These are phyloP conservation scores for Sebastes diploproa DNA, from an alignment of 2,797 vertebrate genomes.

Conservation along the genomic window DNA sequence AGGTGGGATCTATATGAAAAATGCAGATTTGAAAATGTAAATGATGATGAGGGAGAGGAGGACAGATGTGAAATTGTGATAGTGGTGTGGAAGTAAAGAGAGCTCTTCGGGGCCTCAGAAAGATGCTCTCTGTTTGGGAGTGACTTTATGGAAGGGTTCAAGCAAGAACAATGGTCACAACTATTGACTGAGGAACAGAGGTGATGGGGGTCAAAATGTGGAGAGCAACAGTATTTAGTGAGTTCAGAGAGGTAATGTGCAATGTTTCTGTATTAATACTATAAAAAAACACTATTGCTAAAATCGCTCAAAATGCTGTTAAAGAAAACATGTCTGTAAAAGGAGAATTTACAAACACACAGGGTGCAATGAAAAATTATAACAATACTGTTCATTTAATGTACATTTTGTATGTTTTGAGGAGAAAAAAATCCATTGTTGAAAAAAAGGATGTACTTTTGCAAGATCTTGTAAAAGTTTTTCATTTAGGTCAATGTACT, in stretches of 20 bases:
- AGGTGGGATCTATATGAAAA: constrained; percentile 85
- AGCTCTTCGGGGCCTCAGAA: constrained; percentile 22
- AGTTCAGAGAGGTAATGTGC: neutral
- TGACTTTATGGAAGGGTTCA: neutral
- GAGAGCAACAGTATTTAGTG: neutral
- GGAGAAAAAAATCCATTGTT: no score
- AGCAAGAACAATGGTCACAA: neutral
- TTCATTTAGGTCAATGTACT: no score
- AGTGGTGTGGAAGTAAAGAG: constrained; percentile 42
- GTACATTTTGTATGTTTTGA: no score
- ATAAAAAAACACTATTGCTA: neutral
- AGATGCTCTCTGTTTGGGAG: neutral
- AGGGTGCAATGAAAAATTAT: no score
- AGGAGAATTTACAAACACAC: neutral
- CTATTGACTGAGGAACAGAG: neutral
- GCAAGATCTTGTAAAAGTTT: no score
- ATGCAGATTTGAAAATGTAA: constrained; percentile 86
- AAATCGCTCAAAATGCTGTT: neutral
- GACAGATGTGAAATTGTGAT: constrained; percentile 61
- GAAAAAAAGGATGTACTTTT: no score
- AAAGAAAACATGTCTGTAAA: neutral
- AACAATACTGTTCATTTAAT: no score
- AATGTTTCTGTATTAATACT: neutral
- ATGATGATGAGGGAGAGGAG: constrained; percentile 73
- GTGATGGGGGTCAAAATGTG: neutral